Percentiles rank a stretch among this genome's conserved stretches.
These are phyloP conservation scores for Mylabris phalerata DNA, from an alignment of 1,140 invertebrate species.

Conservation along the genomic window DNA sequence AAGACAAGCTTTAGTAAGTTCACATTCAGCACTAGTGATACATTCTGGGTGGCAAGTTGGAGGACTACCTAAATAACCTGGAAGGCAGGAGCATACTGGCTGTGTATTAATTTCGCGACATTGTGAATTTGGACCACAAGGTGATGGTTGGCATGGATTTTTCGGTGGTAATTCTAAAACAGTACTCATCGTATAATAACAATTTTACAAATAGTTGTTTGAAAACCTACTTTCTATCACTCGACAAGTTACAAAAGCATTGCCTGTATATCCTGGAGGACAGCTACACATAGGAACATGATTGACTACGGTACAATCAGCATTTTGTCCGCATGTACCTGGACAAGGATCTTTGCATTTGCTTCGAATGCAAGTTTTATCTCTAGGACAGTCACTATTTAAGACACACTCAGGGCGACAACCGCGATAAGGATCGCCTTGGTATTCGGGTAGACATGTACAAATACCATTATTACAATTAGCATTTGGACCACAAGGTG, in stretches of 20 bases:
- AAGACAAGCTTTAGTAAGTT: constrained; percentile 60
- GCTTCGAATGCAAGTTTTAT: constrained; percentile 60
- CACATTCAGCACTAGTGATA: constrained; percentile 65
- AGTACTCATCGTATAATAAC: constrained; percentile 8
- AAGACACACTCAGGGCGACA: constrained; percentile 72
- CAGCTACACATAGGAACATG: constrained; percentile 61
- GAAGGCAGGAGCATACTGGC: constrained; percentile 62
- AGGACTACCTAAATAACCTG: constrained; percentile 63
- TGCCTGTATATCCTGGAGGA: constrained; percentile 53
- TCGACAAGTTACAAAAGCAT: constrained; percentile 57
- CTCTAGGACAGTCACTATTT: constrained; percentile 58
- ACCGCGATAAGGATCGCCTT: constrained; percentile 66
- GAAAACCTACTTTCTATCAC: constrained; percentile 44
- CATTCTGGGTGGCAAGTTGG: constrained; percentile 66
- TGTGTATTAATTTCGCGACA: constrained; percentile 53
- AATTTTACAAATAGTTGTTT: constrained; percentile 4
- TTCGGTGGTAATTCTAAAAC: constrained; percentile 45
- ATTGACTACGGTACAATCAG: constrained; percentile 57
- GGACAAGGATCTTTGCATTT: constrained; percentile 66
- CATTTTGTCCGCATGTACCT: constrained; percentile 60
- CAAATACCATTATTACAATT: constrained; percentile 69
- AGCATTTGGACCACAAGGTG: constrained; percentile 71
- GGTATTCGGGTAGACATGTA: constrained; percentile 63
- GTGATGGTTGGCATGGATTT: constrained; percentile 54
- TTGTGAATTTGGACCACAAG: constrained; percentile 56